Conservation (phyloP, 2,888 invertebrate species). For the Sipha maydis region DNA sequence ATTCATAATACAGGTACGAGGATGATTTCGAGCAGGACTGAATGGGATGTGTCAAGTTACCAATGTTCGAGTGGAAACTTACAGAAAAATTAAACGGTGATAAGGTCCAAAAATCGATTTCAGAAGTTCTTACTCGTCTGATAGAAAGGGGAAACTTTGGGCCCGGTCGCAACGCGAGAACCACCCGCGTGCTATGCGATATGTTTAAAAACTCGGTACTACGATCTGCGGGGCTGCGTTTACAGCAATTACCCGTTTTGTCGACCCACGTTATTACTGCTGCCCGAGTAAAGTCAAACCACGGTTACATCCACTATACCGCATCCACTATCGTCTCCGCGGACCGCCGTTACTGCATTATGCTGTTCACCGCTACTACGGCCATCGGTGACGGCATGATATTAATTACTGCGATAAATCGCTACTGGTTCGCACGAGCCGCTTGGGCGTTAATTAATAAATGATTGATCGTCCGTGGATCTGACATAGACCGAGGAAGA, state of each 20-base stretch:
- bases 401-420: conserved; percentile 54
- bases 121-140: too few relatives aligned
- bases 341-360: not conserved
- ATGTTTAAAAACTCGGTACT: conserved; percentile 9
- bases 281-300: not conserved
- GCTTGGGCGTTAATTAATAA: conserved; percentile 45
- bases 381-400: conserved; percentile 14
- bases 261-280: not conserved
- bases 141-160: not conserved
- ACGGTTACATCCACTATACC: not conserved
- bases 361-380: not conserved
- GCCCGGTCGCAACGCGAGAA: too few relatives aligned
- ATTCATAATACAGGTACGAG: too few relatives aligned
- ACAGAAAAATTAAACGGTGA: too few relatives aligned
- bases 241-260: conserved; percentile 17
- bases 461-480: conserved; percentile 25
- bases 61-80: too few relatives aligned
- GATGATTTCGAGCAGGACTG: too few relatives aligned
- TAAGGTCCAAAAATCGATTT: too few relatives aligned
- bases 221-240: not conserved
- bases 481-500: not conserved
- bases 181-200: not conserved
- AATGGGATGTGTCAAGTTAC: too few relatives aligned
- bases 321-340: not conserved
- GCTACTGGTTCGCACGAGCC: not conserved